Evolutionary conservation across 2,888 invertebrate species (phyloP).

Genomic region (Tridacna gigas): DNA sequence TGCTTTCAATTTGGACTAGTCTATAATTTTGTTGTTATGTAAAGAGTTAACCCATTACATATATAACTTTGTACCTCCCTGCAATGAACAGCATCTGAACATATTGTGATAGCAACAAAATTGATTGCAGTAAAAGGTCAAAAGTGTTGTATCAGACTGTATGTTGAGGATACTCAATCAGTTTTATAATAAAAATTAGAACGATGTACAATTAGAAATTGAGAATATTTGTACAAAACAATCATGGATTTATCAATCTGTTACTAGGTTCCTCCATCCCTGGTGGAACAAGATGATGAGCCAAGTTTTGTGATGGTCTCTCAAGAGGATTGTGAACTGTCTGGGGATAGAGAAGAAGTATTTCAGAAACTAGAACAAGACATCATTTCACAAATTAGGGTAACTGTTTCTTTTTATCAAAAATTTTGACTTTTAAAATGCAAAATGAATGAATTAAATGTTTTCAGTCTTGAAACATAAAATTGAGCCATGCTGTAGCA

Average conservation of each 20-base stretch:
- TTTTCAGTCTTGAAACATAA: too few species aligned
- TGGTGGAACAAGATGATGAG: slow-evolving; percentile 70
- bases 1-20: too few species aligned
- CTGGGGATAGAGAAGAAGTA: slow-evolving; percentile 88
- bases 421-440: neutral
- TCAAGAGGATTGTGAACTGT: slow-evolving; percentile 73
- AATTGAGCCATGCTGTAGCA: too few species aligned
- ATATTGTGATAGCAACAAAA: too few species aligned
- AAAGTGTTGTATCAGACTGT: too few species aligned
- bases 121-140: too few species aligned
- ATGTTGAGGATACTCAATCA: neutral
- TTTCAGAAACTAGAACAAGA: slow-evolving; percentile 92
- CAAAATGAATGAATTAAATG: too few species aligned
- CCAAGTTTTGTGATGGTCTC: slow-evolving; percentile 78
- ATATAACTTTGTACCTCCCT: too few species aligned
- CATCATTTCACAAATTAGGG: slow-evolving; percentile 87
- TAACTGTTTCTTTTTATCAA: slow-evolving; percentile 39
- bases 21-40: too few species aligned
- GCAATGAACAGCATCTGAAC: too few species aligned
- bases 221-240: neutral
- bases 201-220: neutral
- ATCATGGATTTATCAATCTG: neutral
- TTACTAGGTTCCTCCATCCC: slow-evolving; percentile 78
- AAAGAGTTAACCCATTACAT: too few species aligned
- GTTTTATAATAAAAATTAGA: neutral